Conservation (phyloP, 2,888 invertebrate species). For the Incurvaria masculella region DNA sequence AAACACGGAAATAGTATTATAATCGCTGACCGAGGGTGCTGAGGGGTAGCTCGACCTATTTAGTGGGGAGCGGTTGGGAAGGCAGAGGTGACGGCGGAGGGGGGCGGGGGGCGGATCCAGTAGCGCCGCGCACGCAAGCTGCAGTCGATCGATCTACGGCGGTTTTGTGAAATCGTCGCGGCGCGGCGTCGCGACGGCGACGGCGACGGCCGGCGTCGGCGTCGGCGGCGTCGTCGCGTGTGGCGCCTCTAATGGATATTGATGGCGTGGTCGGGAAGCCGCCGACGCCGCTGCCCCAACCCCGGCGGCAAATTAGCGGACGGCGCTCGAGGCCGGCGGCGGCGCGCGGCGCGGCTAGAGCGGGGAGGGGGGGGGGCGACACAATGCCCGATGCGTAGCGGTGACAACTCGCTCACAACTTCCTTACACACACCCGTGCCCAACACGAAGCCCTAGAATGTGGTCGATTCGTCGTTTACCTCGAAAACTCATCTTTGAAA, state of each 20-base stretch:
- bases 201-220: slow-evolving; percentile 17
- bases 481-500: too few species aligned
- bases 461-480: too few species aligned
- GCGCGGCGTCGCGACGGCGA: slow-evolving; percentile 21
- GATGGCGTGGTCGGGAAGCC: slow-evolving; percentile 49
- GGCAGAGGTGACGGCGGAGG: neutral
- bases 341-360: slow-evolving; percentile 5
- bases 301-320: neutral
- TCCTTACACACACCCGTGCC: too few species aligned
- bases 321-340: neutral
- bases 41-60: too few species aligned
- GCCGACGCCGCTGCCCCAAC: neutral
- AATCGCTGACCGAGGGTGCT: too few species aligned
- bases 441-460: too few species aligned
- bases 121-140: neutral
- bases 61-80: neutral
- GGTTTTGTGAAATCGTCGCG: slow-evolving; percentile 5
- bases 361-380: slow-evolving; percentile 20
- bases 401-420: too few species aligned
- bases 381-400: neutral
- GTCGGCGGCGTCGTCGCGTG: slow-evolving; percentile 37
- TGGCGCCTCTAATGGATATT: slow-evolving; percentile 54
- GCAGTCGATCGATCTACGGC: neutral
- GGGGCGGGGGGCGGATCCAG: slow-evolving; percentile 1
- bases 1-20: too few species aligned